phyloP scores from a whole-genome alignment of 2,888 invertebrate species.

The Drosophila pseudotalamancana region DNA sequence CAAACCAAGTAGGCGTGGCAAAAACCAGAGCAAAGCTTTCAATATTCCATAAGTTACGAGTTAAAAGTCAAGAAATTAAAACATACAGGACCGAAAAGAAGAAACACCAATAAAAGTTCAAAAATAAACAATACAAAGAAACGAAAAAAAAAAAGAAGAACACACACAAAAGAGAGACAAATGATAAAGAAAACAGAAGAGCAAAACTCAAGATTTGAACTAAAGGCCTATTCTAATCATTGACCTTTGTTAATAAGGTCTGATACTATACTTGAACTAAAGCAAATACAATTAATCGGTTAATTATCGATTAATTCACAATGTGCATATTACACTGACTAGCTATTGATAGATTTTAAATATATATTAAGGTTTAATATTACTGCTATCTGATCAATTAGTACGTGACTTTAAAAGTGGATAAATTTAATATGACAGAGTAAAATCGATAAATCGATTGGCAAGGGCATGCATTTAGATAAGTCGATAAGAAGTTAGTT shows the following conservation, averaged over 20 bases:
- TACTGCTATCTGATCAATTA: too few species aligned
- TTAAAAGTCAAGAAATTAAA: constrained; percentile 30
- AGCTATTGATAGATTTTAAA: too few species aligned
- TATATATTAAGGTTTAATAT: too few species aligned
- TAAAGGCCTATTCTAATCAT: too few species aligned
- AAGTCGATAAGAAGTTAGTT: neutral
- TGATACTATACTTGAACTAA: too few species aligned
- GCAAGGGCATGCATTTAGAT: too few species aligned
- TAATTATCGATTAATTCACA: too few species aligned
- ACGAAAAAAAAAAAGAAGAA: neutral
- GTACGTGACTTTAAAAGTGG: too few species aligned
- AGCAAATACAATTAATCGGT: too few species aligned
- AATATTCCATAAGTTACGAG: constrained; percentile 49
- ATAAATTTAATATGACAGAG: neutral
- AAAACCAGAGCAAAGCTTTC: constrained; percentile 83
- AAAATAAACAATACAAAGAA: constrained; percentile 15
- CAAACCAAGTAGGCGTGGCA: constrained; percentile 83
- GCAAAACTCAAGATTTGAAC: constrained; percentile 3
- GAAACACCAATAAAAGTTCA: constrained; percentile 41
- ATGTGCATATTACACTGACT: too few species aligned
- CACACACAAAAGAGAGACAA: neutral
- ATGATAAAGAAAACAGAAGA: neutral
- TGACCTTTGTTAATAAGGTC: too few species aligned
- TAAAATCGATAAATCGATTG: neutral
- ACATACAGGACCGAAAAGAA: constrained; percentile 39